A percentile compares a stretch with the other conserved stretches of the same genome.
These are phyloP conservation scores for Agrilus biguttatus DNA, from an alignment of 2,888 invertebrate species.

Conservation along the genomic window DNA sequence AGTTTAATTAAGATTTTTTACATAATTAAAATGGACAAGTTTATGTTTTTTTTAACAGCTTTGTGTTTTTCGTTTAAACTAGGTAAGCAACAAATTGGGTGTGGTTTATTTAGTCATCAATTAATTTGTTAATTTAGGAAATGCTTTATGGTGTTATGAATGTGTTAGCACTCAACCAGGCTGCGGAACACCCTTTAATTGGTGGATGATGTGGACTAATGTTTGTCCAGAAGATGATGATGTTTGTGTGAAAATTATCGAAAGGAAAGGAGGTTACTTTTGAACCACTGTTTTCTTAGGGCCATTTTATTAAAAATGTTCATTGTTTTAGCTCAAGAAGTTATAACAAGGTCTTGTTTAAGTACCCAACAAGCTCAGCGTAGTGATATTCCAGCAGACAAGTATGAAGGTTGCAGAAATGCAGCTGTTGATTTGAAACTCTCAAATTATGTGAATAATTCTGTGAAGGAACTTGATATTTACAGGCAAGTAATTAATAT, in stretches of 20 bases:
- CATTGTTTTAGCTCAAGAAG: slow-evolving; percentile 48
- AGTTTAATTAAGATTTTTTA: no score
- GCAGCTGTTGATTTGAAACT: slow-evolving; percentile 65
- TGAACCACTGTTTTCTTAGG: background rate
- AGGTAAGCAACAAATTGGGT: no score
- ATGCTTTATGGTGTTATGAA: slow-evolving; percentile 72
- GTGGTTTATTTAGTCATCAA: background rate
- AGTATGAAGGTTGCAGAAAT: slow-evolving; percentile 78
- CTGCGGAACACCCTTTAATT: slow-evolving; percentile 71
- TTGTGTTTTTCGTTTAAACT: no score
- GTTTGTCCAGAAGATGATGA: slow-evolving; percentile 73
- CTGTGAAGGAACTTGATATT: slow-evolving; percentile 71
- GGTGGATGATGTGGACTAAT: slow-evolving; percentile 62
- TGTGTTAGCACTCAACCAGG: slow-evolving; percentile 84
- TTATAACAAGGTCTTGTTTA: slow-evolving; percentile 74
- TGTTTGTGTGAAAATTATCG: slow-evolving; percentile 79
- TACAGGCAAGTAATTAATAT: slow-evolving; percentile 40
- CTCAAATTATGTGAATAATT: slow-evolving; percentile 78
- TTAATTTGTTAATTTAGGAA: slow-evolving; percentile 27
- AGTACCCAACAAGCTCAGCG: slow-evolving; percentile 63
- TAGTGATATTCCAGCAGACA: slow-evolving; percentile 81
- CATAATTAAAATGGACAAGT: no score
- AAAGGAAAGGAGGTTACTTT: slow-evolving; percentile 63
- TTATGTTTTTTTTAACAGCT: no score
- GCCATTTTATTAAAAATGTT: background rate